Base-by-base conservation (phyloP, 2,113 vertebrate species). In the Leuciscus idus region DNA sequence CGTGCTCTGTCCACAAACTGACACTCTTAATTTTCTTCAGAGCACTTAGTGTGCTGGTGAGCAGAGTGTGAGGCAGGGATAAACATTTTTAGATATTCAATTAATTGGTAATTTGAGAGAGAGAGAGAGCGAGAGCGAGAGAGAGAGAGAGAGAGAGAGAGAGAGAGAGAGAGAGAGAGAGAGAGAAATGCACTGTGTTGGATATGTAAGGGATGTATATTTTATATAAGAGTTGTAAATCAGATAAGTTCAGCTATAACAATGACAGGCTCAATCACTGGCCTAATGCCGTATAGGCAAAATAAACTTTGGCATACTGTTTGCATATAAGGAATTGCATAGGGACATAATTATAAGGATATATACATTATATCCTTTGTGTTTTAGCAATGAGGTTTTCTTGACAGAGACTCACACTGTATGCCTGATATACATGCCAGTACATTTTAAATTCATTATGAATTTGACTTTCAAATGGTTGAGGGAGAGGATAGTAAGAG, bases 11-110 rank as follows among this genome's bases (percentile, higher is more conserved):
- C 61, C 84, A 78, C 48, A n/a, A 64, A 74, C 68, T 61, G 83
- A 62, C 70, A 84, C n/a, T 77, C 39, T 83, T 46, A 36, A 82
- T 61, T 82, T 68, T 52, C 33, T 57, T 70, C 86, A 64, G 33
- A 76, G 48, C 75, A n/a, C 64, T 81, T 55, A 15, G 23, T 70
- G 21, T 78, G 28, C 50, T 50, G 39, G 23, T 21, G n/a, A 72
- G 10, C 80, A 84, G 80, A 64, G 52, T 81, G 66, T 48, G 68
- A 72, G 68, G 11, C 0, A 21, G 68, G 23, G 68, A 72, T 72
- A 72, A 72, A 39, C 33, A 50, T 4, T 15, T 50, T 50, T 50
- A 50, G 48, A 50, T 50, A 15, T 50, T 50, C 48, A 50, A 50
- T 4, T 50, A 13, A 50, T 50, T 50, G 13, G 1, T 39, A 39